Conservation (phyloP, 2,888 invertebrate species). For the Amphimallon solstitiale region DNA sequence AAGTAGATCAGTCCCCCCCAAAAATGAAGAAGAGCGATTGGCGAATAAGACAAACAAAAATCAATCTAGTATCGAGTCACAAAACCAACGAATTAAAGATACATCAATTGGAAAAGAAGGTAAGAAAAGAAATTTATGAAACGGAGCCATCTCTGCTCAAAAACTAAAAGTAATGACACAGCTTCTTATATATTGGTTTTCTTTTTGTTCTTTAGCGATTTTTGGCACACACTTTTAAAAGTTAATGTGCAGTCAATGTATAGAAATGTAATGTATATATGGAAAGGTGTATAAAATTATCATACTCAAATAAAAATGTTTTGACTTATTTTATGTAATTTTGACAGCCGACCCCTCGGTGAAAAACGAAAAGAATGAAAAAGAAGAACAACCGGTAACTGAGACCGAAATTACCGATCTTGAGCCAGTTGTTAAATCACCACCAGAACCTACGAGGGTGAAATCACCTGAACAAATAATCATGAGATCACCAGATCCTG, state of each 20-base stretch:
- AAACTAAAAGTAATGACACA: not conserved
- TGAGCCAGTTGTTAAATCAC: conserved; percentile 87
- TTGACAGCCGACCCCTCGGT: conserved; percentile 39
- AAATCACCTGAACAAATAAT: conserved; percentile 93
- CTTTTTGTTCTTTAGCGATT: conserved; percentile 53
- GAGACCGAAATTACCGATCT: conserved; percentile 61
- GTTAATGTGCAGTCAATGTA: conserved; percentile 27
- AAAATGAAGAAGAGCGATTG: conserved; percentile 63
- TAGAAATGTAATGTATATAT: not conserved
- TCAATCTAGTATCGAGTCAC: conserved; percentile 57
- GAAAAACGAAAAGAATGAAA: conserved; percentile 40
- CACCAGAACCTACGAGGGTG: conserved; percentile 91
- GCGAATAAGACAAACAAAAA: conserved; percentile 59
- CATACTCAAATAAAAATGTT: not conserved
- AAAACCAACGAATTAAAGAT: conserved; percentile 56
- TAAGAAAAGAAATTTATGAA: conserved; percentile 51
- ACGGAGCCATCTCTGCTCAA: not conserved
- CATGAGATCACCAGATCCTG: conserved; percentile 92
- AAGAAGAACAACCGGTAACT: conserved; percentile 56
- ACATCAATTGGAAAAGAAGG: conserved; percentile 59
- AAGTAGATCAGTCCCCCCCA: conserved; percentile 71
- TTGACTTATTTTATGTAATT: conserved; percentile 6
- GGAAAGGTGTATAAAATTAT: conserved; percentile 8
- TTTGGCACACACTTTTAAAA: conserved; percentile 60
- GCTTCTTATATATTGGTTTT: conserved; percentile 17